Base-by-base conservation (phyloP, 1,140 invertebrate species). In the Bactericera cockerelli region DNA sequence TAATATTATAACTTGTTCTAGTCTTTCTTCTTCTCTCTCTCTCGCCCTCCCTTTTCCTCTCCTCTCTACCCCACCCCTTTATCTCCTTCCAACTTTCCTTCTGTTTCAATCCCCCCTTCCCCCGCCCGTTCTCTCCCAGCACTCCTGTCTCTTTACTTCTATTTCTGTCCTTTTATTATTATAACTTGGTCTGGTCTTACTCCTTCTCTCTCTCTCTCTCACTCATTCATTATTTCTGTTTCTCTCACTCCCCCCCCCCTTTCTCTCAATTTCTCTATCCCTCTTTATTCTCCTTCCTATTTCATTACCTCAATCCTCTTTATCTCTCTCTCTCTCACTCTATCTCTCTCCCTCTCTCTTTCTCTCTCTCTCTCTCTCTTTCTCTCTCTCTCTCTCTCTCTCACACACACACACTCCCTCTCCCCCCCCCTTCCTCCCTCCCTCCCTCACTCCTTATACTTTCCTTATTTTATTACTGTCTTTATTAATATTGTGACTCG, bases 181-280 rank as follows among this genome's bases (percentile, higher is more conserved):
- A n/a, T n/a, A n/a, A n/a, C 28, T 28, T 24, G n/a, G 24, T 56
- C 55, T 59, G 14, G 21, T 49, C 25, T 42, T 49, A 26, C 24
- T 49, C 25, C 38, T n/a, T 16, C 19, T 24, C 38, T 28, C 26
- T 21, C 11, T 19, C 49, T 53, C 49, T 14, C n/a, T n/a, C 24
- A 24, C 19, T 6, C 24, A 53, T 53, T n/a, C 24, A 19, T 6
- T 19, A 6, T 19, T 19, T 56, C 55, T 22, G 24, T 56, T 28
- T 56, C 22, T 24, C 21, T 56, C 21, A 26, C 55, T 24, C 28
- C 14, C 25, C 55, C n/a, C 28, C 21, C 28, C 55, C 4, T 6
- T 16, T 56, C 55, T 56, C 21, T 56, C 55, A 22, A 14, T 24
- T 24, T 56, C 55, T 56, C 55, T 56, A 4, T 56, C 22, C 14